Conservation (phyloP, 2,113 vertebrate genomes). For the Lepisosteus oculatus region DNA sequence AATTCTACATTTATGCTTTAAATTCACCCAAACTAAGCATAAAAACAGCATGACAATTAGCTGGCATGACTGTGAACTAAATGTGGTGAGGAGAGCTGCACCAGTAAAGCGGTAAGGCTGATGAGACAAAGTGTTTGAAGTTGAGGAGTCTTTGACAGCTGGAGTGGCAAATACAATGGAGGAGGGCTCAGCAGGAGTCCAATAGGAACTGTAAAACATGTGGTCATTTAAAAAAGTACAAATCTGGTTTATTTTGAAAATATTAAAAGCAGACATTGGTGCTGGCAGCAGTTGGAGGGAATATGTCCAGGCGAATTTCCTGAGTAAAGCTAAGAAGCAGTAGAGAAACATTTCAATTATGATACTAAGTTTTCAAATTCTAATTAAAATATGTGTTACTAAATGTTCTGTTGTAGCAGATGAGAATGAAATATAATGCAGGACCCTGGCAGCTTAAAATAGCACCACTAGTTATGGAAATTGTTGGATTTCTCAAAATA, state of each 20-base stretch:
- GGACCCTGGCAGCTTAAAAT: too few relatives aligned
- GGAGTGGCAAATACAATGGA: slow-evolving; percentile 5
- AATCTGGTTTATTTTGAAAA: slow-evolving; percentile 39
- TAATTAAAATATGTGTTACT: slow-evolving; percentile 48
- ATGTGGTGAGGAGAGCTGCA: not conserved
- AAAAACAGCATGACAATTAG: slow-evolving; percentile 14
- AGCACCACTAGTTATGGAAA: too few relatives aligned
- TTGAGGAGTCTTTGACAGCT: slow-evolving; percentile 18
- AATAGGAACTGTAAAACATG: slow-evolving; percentile 39
- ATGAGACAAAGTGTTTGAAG: slow-evolving; percentile 5
- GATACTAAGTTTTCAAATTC: slow-evolving; percentile 42
- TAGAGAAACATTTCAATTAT: slow-evolving; percentile 49
- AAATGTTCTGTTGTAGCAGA: slow-evolving; percentile 46
- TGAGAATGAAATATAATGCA: slow-evolving; percentile 47
- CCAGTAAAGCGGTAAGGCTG: slow-evolving; percentile 1
- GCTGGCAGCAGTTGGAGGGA: slow-evolving; percentile 49
- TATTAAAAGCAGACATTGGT: slow-evolving; percentile 47
- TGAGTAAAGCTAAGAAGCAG: slow-evolving; percentile 38
- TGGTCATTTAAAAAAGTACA: slow-evolving; percentile 36
- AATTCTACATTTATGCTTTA: not conserved
- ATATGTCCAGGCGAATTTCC: slow-evolving; percentile 58
- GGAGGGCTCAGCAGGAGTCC: slow-evolving; percentile 15
- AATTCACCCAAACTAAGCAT: not conserved
- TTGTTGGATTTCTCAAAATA: too few relatives aligned
- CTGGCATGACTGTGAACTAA: slow-evolving; percentile 12